Percentiles rank a stretch among this genome's conserved stretches.
Evolutionary conservation across 2,888 invertebrate genomes (phyloP).

Genomic region (Cyrtodaria siliqua): DNA sequence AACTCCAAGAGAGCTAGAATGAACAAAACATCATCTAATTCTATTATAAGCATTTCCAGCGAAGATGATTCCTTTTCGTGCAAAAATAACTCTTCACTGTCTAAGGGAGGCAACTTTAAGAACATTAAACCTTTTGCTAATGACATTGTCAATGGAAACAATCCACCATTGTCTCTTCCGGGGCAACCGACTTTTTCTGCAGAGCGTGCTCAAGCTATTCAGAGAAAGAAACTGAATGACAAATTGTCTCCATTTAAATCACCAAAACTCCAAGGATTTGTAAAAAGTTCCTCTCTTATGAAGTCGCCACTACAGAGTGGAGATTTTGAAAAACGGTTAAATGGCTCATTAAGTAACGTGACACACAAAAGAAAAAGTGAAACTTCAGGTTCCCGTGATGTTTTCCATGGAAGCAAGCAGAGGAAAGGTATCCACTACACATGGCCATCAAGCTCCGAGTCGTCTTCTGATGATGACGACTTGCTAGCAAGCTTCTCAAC

Average conservation of each 20-base stretch:
- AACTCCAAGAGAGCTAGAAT: no score
- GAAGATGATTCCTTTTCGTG: no score
- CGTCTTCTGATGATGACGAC: conserved; percentile 33
- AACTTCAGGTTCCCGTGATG: no score
- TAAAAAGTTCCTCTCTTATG: conserved; percentile 51
- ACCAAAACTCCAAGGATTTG: conserved; percentile 32
- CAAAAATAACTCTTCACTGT: no score
- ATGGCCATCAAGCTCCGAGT: conserved; percentile 59
- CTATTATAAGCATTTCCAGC: no score
- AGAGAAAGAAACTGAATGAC: conserved; percentile 30
- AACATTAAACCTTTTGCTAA: no score
- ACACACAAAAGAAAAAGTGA: no score
- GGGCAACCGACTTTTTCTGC: conserved; percentile 33
- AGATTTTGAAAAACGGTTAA: no score
- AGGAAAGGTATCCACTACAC: not conserved
- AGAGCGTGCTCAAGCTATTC: conserved; percentile 34
- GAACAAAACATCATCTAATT: no score
- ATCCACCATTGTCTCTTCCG: conserved; percentile 12
- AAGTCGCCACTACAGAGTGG: not conserved
- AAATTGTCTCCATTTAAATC: conserved; percentile 27
- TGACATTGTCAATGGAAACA: not conserved
- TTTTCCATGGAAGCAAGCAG: not conserved
- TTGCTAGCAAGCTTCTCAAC: not conserved
- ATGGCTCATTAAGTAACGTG: no score
- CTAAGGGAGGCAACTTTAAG: no score